Evolutionary conservation across 2,888 invertebrate species (phyloP), one percentile per base, ranked within the genome.

Genomic region (Drosophila fulvimacula): DNA sequence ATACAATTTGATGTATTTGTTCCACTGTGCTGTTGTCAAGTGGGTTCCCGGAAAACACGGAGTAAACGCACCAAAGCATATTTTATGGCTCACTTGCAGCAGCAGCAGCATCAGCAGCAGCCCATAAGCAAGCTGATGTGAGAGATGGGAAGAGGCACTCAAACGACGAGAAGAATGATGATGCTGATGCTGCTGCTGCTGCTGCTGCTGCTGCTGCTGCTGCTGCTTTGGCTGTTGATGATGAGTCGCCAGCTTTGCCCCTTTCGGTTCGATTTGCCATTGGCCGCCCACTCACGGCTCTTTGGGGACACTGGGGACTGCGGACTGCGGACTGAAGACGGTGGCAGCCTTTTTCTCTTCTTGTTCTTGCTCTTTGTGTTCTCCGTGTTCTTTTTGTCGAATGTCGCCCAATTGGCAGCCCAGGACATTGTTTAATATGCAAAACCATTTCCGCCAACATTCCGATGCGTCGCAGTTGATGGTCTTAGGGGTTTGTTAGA

Each of bases 391-490:
- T 48, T 48, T 15, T 41, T 52, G 53, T 67, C 68, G 73, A 73
- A 76, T 88, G 83, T 83, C 87, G 89, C 89, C 79, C 84, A 78
- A 89, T 88, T 88, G 84, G 76, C 86, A 79, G 76, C 69, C 76
- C 53, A 71, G 78, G 83, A 89, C 83, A 86, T 88, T 90, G 89
- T 90, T 87, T 88, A 87, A 88, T 87, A 87, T 87, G 87, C 87
- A 87, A 87, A 87, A 88, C 87, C 89, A 87, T 90, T 90, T 87
- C 87, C 90, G 83, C 17, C 76, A 71, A 63, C 79, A 85, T 78
- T 63, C 71, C 82, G 69, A 73, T 77, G 75, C 66, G 80, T 69
- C 72, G 63, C 41, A 39, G 57, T 46, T 59, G 46, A 42, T 61
- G 52, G 59, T 63, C 75, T 48, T 52, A 48, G 49, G 44, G 57